Evolutionary conservation across 92 coral and sea anemone genomes (phyloP).

Genomic region (Pocillopora meandrina): DNA sequence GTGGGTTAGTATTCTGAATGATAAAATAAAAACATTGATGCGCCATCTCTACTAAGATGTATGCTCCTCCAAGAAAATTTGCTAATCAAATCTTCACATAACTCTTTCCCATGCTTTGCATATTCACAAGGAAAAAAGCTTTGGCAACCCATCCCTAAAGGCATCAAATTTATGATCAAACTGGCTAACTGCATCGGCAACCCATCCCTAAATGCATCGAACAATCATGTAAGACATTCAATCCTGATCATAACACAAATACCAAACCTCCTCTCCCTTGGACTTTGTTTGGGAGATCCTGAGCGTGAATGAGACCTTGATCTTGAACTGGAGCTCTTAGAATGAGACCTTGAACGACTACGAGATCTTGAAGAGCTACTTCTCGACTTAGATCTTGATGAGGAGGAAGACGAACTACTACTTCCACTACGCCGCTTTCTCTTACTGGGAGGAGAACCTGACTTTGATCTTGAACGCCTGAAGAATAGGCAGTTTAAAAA

Average conservation of each 20-base stretch:
- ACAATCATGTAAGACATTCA: neutral
- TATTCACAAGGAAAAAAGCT: too few relatives aligned
- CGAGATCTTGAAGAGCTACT: conserved; percentile 63
- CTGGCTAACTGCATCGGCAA: neutral
- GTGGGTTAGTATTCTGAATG: too few relatives aligned
- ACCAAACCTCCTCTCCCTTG: conserved; percentile 54
- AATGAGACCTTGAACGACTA: conserved; percentile 69
- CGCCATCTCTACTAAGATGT: too few relatives aligned
- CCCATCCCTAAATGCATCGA: too few relatives aligned
- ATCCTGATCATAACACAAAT: conserved; percentile 16
- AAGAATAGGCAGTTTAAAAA: neutral
- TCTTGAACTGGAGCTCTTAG: conserved; percentile 65
- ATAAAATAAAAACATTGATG: too few relatives aligned
- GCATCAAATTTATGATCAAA: neutral
- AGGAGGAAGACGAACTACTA: conserved; percentile 42
- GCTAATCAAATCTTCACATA: too few relatives aligned
- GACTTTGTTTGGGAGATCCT: conserved; percentile 42
- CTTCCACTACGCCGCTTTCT: conserved; percentile 37
- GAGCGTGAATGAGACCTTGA: conserved; percentile 50
- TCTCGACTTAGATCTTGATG: conserved; percentile 25
- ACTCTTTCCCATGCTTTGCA: too few relatives aligned
- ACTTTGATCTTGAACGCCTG: conserved; percentile 69
- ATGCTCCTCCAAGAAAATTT: too few relatives aligned
- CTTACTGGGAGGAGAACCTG: conserved; percentile 65
- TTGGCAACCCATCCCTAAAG: too few relatives aligned